Base-by-base conservation (phyloP, 2,888 invertebrate species). In the Hybos culiciformis region DNA sequence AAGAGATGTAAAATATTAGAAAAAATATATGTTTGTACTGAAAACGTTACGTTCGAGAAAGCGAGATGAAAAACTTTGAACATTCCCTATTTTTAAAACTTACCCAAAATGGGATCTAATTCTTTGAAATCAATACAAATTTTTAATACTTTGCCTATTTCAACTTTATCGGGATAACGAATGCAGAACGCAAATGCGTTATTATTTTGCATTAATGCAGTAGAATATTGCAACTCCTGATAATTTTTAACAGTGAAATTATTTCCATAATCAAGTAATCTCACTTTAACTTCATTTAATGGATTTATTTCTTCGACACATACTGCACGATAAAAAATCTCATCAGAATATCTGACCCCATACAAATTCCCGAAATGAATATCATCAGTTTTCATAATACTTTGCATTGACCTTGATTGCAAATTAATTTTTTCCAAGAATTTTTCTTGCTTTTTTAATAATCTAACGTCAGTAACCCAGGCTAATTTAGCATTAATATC, bases 221-320 rank as follows among this genome's bases (percentile, higher is more conserved):
- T 54, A 1, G 55, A 48, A 3, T 50, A 37, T 19, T 48, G 52
- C 1, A 56, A 29, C 14, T 53, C 46, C 6, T 48, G 44, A 19
- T 46, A 49, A 11, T 49, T 20, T n/a, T n/a, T n/a, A n/a, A 53
- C 42, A 12, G 48, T 42, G 14, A 53, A 39, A 12, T 51, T 39
- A 43, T 56, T 56, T 5, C 56, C 55, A 42, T 54, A 56, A 37
- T 56, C 56, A 15, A 54, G 50, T 5, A 56, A 47, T 15, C 52
- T 52, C 7, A 54, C 48, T 1, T 37, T 45, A 1, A 50, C 53
- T 19, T 46, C 42, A 24, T 52, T 42, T 8, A 41, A 33, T 2
- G 32, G 5, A 5, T 39, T 38, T 4, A 24, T 36, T 19, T 50
- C 24, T 26, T 48, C 41, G n/a, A 45, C 36, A 12, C 50, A 39